Conservation (phyloP, 2,888 invertebrate species). For the Ypsolopha sequella region DNA sequence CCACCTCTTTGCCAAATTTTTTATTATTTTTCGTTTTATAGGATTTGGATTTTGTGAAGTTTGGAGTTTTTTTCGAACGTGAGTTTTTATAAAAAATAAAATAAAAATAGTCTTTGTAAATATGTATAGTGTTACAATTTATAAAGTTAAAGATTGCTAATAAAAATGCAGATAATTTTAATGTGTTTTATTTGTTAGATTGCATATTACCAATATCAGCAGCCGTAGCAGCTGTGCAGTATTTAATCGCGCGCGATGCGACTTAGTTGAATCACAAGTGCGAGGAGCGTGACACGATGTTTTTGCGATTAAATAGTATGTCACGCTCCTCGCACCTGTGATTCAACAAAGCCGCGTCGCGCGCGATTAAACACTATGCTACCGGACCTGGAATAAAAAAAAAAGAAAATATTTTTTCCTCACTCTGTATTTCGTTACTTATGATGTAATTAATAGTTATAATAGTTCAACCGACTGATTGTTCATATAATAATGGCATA, state of each 20-base stretch:
- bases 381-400: too few relatives aligned
- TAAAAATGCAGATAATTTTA: constrained; percentile 14
- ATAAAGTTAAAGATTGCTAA: constrained; percentile 38
- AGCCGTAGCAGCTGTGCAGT: too few relatives aligned
- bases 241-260: too few relatives aligned
- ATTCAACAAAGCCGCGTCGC: too few relatives aligned
- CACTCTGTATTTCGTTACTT: not conserved
- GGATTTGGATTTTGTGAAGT: not conserved
- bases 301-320: too few relatives aligned
- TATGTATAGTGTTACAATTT: constrained; percentile 19
- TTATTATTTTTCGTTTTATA: not conserved
- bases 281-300: too few relatives aligned
- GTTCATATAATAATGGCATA: not conserved
- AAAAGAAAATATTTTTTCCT: not conserved
- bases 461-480: not conserved
- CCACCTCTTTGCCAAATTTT: too few relatives aligned
- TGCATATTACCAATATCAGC: not conserved
- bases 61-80: not conserved
- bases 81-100: constrained; percentile 4
- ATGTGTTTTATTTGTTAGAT: not conserved
- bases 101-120: constrained; percentile 18
- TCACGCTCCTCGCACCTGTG: too few relatives aligned
- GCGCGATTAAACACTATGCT: too few relatives aligned
- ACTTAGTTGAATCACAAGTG: too few relatives aligned
- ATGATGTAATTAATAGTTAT: not conserved